These are phyloP conservation scores for Hiodon alosoides DNA, from an alignment of 2,113 vertebrate genomes.

Conservation along the genomic window DNA sequence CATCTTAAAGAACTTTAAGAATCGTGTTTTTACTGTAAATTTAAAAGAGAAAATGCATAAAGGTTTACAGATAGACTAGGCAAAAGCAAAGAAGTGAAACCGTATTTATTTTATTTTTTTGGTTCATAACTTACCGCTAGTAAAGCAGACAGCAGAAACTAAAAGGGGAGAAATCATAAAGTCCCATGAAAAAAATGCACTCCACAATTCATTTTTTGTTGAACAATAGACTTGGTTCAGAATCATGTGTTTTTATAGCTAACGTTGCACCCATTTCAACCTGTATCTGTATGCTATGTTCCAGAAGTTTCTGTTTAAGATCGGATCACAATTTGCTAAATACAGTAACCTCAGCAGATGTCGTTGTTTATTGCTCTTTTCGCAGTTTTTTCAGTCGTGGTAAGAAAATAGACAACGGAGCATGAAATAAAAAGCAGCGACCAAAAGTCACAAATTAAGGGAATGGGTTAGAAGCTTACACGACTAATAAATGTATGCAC, in stretches of 20 bases:
- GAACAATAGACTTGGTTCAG: background rate
- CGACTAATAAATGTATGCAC: too few species aligned
- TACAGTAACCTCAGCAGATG: too few species aligned
- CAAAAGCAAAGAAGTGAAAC: too few species aligned
- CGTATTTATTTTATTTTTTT: too few species aligned
- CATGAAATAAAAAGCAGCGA: background rate
- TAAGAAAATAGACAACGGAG: background rate
- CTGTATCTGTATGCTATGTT: background rate
- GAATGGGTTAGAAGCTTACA: too few species aligned
- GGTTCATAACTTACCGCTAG: slow-evolving; percentile 27
- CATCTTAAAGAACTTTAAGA: too few species aligned
- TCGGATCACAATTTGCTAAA: too few species aligned
- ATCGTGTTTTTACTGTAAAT: too few species aligned
- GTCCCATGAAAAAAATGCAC: background rate
- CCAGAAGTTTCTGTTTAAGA: background rate
- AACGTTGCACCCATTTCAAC: too few species aligned
- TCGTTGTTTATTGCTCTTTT: background rate
- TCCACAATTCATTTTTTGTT: background rate
- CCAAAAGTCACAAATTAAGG: background rate
- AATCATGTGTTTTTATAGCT: background rate
- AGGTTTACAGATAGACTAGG: too few species aligned
- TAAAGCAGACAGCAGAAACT: slow-evolving; percentile 54
- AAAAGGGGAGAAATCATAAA: slow-evolving; percentile 39
- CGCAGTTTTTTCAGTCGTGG: background rate
- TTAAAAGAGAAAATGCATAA: too few species aligned